Percentiles rank a stretch among this genome's conserved stretches.
Evolutionary conservation across 2,797 vertebrate species (phyloP).

Genomic region (Chaunax sp.): DNA sequence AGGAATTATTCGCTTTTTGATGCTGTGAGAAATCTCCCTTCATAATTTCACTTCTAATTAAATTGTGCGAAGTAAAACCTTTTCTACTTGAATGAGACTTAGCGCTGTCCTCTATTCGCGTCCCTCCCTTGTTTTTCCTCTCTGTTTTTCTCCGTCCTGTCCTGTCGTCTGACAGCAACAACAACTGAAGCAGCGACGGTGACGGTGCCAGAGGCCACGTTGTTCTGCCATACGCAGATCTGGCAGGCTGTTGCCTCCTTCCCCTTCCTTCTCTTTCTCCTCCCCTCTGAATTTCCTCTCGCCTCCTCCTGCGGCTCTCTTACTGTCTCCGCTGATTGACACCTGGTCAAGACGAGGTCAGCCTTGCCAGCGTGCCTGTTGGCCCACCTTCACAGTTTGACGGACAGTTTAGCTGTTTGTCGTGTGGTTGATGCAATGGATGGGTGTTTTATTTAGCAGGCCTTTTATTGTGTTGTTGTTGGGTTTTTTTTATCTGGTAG

Average conservation of each 20-base stretch:
- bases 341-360: constrained; percentile 65
- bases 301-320: constrained; percentile 11
- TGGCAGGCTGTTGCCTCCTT: constrained; percentile 60
- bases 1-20: background rate
- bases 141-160: constrained; percentile 41
- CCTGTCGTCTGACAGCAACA: constrained; percentile 62
- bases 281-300: background rate
- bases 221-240: constrained; percentile 63
- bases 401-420: background rate
- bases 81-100: constrained; percentile 24
- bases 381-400: constrained; percentile 40
- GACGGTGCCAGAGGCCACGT: constrained; percentile 69
- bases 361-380: constrained; percentile 32
- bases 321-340: constrained; percentile 61
- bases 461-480: constrained; percentile 6
- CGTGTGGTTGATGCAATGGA: constrained; percentile 10
- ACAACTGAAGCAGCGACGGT: constrained; percentile 47
- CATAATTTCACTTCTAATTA: constrained; percentile 21
- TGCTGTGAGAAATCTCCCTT: background rate
- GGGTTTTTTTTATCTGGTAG: constrained; percentile 8
- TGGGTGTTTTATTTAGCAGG: constrained; percentile 26
- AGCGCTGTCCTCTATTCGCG: constrained; percentile 17
- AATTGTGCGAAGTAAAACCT: constrained; percentile 33
- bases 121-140: constrained; percentile 17
- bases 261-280: constrained; percentile 1